These are phyloP conservation scores for Periparus ater DNA, from an alignment of 2,797 vertebrate genomes.

Conservation along the genomic window DNA sequence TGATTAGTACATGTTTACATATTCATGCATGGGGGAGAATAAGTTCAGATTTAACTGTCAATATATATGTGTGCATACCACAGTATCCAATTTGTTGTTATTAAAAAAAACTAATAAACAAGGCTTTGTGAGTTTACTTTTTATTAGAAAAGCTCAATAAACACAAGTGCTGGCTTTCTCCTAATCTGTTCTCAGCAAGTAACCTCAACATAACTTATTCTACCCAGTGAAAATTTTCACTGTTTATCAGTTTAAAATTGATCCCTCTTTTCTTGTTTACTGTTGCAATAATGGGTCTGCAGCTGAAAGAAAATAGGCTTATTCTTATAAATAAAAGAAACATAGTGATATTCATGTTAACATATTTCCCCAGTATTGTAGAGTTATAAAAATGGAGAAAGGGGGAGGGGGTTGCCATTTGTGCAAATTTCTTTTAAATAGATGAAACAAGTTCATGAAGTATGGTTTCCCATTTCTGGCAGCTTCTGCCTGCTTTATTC, in stretches of 20 bases:
- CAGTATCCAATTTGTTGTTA: neutral
- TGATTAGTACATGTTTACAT: neutral
- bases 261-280: conserved; percentile 24
- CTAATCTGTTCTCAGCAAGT: neutral
- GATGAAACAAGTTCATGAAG: neutral
- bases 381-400: neutral
- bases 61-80: neutral
- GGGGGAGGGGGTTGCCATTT: neutral
- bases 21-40: neutral
- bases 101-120: neutral
- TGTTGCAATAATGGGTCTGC: neutral
- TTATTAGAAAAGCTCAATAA: conserved; percentile 15
- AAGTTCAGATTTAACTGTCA: neutral
- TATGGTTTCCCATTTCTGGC: neutral
- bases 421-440: neutral
- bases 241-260: conserved; percentile 43
- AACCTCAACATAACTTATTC: conserved; percentile 27
- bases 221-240: neutral
- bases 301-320: neutral
- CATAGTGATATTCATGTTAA: neutral
- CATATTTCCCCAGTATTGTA: neutral
- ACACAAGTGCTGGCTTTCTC: conserved; percentile 1
- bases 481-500: neutral
- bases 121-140: conserved; percentile 11
- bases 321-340: neutral